Base-by-base conservation (phyloP, 2,797 vertebrate genomes). In the Hydrolagus colliei region DNA sequence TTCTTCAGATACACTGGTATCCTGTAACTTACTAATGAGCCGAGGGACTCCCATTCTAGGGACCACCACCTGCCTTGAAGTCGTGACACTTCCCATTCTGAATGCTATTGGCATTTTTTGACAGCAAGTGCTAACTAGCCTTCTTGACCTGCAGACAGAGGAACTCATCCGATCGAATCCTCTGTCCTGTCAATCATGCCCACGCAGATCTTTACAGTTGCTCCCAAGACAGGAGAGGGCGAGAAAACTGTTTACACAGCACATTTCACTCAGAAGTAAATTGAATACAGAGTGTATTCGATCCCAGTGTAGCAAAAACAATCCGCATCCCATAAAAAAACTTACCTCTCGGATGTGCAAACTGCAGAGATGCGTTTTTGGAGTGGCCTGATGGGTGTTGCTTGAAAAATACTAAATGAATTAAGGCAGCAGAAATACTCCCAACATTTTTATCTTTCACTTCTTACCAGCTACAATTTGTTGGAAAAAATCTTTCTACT, bases 81-180 rank as follows among this genome's bases (percentile, higher is more conserved):
- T 92, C 92, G 89, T 91, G 94, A 94, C 92, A 93, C 92, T 94
- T 93, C 93, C 93, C 92, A 94, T 93, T 94, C 92, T 35, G 91
- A 94, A 95, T 94, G 94, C 93, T 94, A 93, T 93, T 94, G 93
- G 93, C 93, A 94, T 94, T 95, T 94, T 93, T 92, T 88, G 86
- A 91, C 91, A 94, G 93, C 93, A 93, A 93, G 91, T 92, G 92
- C 92, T 94, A 93, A 93, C 93, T 94, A 93, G 94, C 92, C 93
- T 95, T 93, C 93, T 92, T 94, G 93, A 93, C 94, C 93, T 86
- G 90, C 91, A 90, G 91, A 95, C 92, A 93, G 93, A 94, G 92
- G 87, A 91, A 92, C 92, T 95, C 94, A 96, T 96, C 95, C 93
- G 91, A 95, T 94, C 91, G 92, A 94, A 96, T 95, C 92, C 93